These are phyloP conservation scores for Yoshiicerus persimilis DNA, from an alignment of 1,140 invertebrate genomes.

Conservation along the genomic window DNA sequence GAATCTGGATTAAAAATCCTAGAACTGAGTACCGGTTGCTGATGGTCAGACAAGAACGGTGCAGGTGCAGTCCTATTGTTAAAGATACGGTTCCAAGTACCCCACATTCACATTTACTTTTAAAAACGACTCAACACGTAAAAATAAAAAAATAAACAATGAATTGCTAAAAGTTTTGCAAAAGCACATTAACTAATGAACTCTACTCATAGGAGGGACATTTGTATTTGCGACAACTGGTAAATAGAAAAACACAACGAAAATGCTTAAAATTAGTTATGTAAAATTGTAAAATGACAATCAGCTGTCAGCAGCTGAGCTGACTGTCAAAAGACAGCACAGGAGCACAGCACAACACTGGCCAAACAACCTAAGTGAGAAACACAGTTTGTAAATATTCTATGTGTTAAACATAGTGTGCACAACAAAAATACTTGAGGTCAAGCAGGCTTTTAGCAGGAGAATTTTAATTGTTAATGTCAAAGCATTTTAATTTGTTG, in stretches of 20 bases:
- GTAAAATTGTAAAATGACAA: background rate
- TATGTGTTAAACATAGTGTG: background rate
- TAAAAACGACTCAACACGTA: background rate
- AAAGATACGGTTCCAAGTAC: constrained; percentile 39
- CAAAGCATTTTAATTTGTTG: background rate
- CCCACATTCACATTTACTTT: constrained; percentile 32
- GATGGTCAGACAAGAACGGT: background rate
- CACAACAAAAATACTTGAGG: background rate
- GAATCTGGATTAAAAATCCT: background rate
- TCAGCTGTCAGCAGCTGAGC: background rate
- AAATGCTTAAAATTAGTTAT: background rate
- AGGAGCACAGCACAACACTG: background rate
- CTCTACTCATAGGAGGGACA: background rate
- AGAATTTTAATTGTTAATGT: background rate
- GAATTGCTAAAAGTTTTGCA: background rate
- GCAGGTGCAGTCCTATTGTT: constrained; percentile 42
- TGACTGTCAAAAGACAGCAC: background rate
- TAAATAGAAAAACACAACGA: background rate
- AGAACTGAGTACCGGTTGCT: background rate
- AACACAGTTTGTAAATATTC: background rate
- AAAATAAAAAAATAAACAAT: background rate
- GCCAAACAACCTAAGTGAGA: background rate
- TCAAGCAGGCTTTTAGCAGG: background rate
- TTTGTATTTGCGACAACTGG: background rate
- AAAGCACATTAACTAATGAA: background rate